Conservation (phyloP, 2,113 vertebrate genomes). For the Prionailurus viverrinus region DNA sequence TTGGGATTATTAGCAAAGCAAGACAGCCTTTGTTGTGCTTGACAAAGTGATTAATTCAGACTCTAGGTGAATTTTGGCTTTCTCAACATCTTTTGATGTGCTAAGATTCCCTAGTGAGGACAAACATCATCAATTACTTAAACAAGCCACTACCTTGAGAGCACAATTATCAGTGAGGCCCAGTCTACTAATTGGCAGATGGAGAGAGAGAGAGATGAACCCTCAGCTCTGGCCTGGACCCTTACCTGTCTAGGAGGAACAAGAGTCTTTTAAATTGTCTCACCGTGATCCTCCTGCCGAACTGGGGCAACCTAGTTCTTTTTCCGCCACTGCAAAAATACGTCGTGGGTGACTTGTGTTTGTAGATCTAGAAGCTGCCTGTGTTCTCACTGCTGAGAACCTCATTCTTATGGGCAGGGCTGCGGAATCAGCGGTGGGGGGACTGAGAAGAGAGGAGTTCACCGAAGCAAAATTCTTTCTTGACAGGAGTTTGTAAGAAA, state of each 20-base stretch:
- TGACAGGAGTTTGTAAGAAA: neutral
- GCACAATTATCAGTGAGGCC: neutral
- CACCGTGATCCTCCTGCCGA: neutral
- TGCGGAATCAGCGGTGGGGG: accelerated
- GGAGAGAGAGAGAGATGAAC: neutral
- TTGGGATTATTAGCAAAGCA: slow-evolving; percentile 73
- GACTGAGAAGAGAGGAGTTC: accelerated
- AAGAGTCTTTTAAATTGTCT: neutral
- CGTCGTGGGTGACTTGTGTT: neutral
- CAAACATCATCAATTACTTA: slow-evolving; percentile 69
- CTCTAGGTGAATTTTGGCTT: slow-evolving; percentile 70
- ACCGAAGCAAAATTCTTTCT: neutral
- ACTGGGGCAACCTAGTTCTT: neutral
- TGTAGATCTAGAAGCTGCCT: neutral
- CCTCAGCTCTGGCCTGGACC: neutral
- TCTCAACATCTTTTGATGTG: slow-evolving; percentile 73
- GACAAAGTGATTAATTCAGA: slow-evolving; percentile 80
- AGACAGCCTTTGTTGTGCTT: slow-evolving; percentile 70
- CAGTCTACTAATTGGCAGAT: neutral
- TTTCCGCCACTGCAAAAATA: neutral
- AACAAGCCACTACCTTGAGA: slow-evolving; percentile 53
- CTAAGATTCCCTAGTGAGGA: slow-evolving; percentile 70
- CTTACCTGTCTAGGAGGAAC: neutral
- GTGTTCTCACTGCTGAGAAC: neutral
- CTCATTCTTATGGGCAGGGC: neutral